Conservation (phyloP, 2,888 invertebrate genomes). For the Metallyticus violacea region DNA sequence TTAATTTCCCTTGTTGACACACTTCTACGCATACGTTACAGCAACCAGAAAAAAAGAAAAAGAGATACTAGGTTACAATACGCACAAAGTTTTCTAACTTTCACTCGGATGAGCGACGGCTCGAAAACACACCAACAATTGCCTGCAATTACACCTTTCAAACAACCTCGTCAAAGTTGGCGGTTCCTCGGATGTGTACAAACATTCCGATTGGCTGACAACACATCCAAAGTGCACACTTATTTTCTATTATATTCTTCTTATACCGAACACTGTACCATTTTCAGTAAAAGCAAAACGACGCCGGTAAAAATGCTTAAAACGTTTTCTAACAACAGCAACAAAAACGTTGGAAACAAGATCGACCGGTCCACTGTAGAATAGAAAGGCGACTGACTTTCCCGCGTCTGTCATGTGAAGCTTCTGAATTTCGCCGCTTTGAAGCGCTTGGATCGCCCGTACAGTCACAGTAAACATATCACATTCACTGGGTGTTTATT, state of each 20-base stretch:
- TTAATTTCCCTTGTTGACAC: no score
- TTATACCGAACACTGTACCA: neutral
- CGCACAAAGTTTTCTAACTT: neutral
- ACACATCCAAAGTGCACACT: neutral
- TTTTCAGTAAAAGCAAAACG: neutral
- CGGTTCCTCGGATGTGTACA: no score
- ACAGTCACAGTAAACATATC: neutral
- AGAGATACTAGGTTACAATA: neutral
- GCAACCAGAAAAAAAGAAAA: no score
- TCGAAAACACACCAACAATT: neutral
- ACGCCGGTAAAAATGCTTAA: neutral
- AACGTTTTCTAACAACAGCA: neutral
- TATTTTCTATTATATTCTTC: neutral
- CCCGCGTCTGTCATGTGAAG: neutral
- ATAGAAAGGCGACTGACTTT: conserved; percentile 11
- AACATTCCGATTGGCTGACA: no score
- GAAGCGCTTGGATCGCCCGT: neutral
- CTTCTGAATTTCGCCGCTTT: neutral
- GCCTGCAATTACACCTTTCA: no score
- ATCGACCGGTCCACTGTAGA: neutral
- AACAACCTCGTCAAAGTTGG: neutral
- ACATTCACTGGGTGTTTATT: no score
- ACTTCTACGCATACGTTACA: neutral
- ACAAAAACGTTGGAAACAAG: neutral
- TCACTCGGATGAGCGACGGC: neutral